Base-by-base conservation (phyloP, 2,113 vertebrate species). In the Ceratotherium simum region DNA sequence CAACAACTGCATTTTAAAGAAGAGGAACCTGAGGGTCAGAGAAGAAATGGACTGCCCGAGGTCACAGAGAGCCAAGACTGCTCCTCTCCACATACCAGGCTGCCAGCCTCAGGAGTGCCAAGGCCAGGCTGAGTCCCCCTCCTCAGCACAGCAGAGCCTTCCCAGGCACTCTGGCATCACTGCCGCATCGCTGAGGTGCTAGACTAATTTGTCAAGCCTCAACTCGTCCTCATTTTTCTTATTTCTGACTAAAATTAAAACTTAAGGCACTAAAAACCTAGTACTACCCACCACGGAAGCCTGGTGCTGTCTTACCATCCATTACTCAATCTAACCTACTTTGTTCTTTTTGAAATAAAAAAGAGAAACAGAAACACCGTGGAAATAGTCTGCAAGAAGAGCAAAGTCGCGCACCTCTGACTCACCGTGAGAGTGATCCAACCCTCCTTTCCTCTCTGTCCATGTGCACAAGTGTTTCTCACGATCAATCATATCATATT, bases 101-200 rank as follows among this genome's bases (percentile, higher is more conserved):
- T 1, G 7, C 5, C 42, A 3, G 67, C 3, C 23, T 23, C 4
- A 1, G 88, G 31, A 27, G 17, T 9, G 0, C 33, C 0, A 1
- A 20, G 80, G 67, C 65, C 58, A 62, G 12, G 3, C 54, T 4
- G 72, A 56, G 51, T 18, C 3, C 11, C 21, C 8, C 1, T 17
- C 51, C 8, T 36, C 56, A 18, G 76, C 0, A 6, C 2, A 6
- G 64, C 62, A 8, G 3, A 7, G 27, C 46, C 14, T 4, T 7
- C 25, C 21, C 25, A 65, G 10, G 46, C 23, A 46, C 18, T 33
- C 8, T 3, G 10, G 18, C 33, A 6, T 2, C 2, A 13, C 0
- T 0, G 2, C 51, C 31, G 4, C 20, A 4, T 0, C 1, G 18
- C 4, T 1, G 10, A 64, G 36, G 3, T 33, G 79, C 39, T 13